Conservation (phyloP, 2,797 vertebrate species). For the Scolopax rusticola region DNA sequence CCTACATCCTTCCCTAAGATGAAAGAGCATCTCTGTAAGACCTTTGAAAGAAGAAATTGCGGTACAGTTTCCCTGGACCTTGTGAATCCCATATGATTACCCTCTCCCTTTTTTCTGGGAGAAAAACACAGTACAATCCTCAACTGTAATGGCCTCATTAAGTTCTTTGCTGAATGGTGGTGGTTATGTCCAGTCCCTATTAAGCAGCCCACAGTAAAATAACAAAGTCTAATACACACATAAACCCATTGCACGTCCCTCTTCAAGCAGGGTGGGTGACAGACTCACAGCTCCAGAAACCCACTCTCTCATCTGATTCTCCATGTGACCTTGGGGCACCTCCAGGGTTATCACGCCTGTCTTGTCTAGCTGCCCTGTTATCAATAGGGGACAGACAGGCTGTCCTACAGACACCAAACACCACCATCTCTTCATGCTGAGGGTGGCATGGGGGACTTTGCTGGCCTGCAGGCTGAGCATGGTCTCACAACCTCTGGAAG, state of each 20-base stretch:
- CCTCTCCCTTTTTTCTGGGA: background rate
- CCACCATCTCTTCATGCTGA: background rate
- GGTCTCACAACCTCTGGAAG: background rate
- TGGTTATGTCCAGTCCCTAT: background rate
- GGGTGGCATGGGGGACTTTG: background rate
- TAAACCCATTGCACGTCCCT: background rate
- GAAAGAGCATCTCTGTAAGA: background rate
- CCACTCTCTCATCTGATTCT: background rate
- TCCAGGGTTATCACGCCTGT: background rate
- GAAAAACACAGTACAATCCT: background rate
- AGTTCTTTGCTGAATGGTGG: background rate
- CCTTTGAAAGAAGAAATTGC: background rate
- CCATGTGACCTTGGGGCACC: background rate
- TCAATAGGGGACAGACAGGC: background rate
- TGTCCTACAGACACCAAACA: background rate
- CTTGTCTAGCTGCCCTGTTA: background rate
- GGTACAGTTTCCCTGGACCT: background rate
- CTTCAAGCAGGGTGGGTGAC: fast-evolving
- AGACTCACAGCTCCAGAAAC: background rate
- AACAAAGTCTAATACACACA: background rate
- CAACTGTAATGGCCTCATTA: background rate
- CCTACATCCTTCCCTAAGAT: background rate
- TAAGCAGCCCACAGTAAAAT: background rate
- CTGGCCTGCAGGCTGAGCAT: background rate
- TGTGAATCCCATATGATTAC: background rate